Evolutionary conservation across 2,888 invertebrate species (phyloP).

Genomic region (Atethmia centrago): DNA sequence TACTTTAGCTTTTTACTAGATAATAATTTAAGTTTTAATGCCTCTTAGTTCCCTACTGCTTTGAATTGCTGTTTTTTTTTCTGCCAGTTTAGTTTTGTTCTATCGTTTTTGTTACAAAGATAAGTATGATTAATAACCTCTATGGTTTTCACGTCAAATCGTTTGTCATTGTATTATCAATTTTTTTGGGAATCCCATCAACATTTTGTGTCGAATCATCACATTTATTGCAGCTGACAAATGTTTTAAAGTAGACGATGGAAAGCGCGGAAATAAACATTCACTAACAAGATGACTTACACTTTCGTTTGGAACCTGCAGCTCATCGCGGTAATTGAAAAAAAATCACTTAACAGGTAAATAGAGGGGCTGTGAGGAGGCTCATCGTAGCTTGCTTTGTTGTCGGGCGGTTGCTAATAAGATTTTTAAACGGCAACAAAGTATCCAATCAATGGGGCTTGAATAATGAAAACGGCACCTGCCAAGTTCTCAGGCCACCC

Average conservation of each 20-base stretch:
- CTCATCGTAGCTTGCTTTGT: slow-evolving; percentile 81
- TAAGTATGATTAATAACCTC: slow-evolving; percentile 52
- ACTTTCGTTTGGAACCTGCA: slow-evolving; percentile 83
- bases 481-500: slow-evolving; percentile 87
- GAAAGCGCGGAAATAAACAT: slow-evolving; percentile 81
- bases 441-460: slow-evolving; percentile 90
- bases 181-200: slow-evolving; percentile 57
- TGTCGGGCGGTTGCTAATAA: slow-evolving; percentile 89
- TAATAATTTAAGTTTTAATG: slow-evolving; percentile 37
- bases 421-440: slow-evolving; percentile 91
- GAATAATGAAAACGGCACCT: slow-evolving; percentile 90
- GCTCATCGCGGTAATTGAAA: slow-evolving; percentile 89
- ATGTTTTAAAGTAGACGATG: slow-evolving; percentile 70
- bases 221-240: slow-evolving; percentile 78
- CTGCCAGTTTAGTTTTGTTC: slow-evolving; percentile 6
- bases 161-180: slow-evolving; percentile 46
- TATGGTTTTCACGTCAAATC: slow-evolving; percentile 41
- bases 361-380: slow-evolving; percentile 80
- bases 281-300: slow-evolving; percentile 89
- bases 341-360: slow-evolving; percentile 89
- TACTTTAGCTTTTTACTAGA: slow-evolving; percentile 58
- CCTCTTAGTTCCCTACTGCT: background rate
- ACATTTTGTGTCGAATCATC: slow-evolving; percentile 72
- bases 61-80: background rate
- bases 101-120: slow-evolving; percentile 16